A percentile compares a stretch with the other conserved stretches of the same genome.
These are phyloP conservation scores for Papilio aristodemus DNA, from an alignment of 1,140 invertebrate genomes.

Conservation along the genomic window DNA sequence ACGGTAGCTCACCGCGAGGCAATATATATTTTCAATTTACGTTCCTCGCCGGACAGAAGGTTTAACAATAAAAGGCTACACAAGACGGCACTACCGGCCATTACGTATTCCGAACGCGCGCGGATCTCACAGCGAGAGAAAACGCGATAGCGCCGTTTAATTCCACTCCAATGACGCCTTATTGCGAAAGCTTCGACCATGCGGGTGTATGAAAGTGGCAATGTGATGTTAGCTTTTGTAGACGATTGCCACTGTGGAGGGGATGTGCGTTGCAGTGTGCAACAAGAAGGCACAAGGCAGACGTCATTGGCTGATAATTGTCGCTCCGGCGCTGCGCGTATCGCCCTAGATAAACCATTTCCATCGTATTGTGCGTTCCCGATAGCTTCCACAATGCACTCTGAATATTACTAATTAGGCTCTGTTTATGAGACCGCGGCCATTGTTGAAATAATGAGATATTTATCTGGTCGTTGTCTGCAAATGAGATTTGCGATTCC, in stretches of 20 bases:
- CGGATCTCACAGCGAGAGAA: conserved; percentile 39
- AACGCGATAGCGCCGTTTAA: conserved; percentile 20
- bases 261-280: conserved; percentile 34
- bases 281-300: conserved; percentile 47
- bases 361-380: conserved; percentile 73
- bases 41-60: conserved; percentile 54
- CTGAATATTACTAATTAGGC: conserved; percentile 79
- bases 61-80: conserved; percentile 71
- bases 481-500: conserved; percentile 77
- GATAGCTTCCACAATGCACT: conserved; percentile 73
- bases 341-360: conserved; percentile 76
- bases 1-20: conserved; percentile 23
- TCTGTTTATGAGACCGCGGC: conserved; percentile 71
- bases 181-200: conserved; percentile 29
- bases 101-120: conserved; percentile 73
- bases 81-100: conserved; percentile 71
- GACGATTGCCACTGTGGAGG: not conserved
- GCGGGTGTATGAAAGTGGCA: conserved; percentile 19
- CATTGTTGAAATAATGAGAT: conserved; percentile 79
- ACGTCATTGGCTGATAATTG: conserved; percentile 72
- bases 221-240: conserved; percentile 23
- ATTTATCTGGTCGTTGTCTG: conserved; percentile 74
- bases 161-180: conserved; percentile 34
- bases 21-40: conserved; percentile 57
- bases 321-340: conserved; percentile 67